Percentiles rank a stretch among this genome's conserved stretches.
Conservation (phyloP, 2,888 invertebrate genomes). For the Drosophila merina region DNA sequence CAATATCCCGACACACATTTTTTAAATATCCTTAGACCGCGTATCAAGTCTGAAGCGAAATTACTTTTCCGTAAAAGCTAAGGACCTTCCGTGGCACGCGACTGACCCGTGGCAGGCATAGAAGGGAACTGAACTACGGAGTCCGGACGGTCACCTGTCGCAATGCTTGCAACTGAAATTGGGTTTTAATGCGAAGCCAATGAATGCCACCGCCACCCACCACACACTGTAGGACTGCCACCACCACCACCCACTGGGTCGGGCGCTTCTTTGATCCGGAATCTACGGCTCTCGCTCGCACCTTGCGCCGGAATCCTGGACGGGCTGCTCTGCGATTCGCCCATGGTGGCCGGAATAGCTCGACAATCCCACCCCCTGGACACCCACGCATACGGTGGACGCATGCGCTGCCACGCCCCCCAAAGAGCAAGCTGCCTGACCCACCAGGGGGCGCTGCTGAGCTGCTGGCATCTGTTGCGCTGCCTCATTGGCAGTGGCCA, state of each 20-base stretch:
- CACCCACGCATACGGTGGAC: slow-evolving; percentile 54
- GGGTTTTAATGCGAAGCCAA: slow-evolving; percentile 72
- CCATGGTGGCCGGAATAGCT: slow-evolving; percentile 50
- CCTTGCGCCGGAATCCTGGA: slow-evolving; percentile 67
- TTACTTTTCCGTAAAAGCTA: slow-evolving; percentile 9
- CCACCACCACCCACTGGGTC: slow-evolving; percentile 29
- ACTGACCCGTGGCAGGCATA: slow-evolving; percentile 72
- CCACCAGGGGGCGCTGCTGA: slow-evolving; percentile 38
- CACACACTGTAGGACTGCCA: slow-evolving; percentile 43
- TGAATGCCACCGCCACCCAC: slow-evolving; percentile 56
- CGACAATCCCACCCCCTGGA: slow-evolving; percentile 61
- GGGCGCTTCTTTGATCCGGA: slow-evolving; percentile 26
- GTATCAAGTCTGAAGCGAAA: not conserved
- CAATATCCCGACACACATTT: not conserved
- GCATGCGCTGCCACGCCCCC: slow-evolving; percentile 83
- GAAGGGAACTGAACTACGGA: slow-evolving; percentile 67
- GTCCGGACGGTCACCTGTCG: slow-evolving; percentile 75
- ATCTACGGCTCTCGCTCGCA: slow-evolving; percentile 64
- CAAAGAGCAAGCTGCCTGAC: slow-evolving; percentile 13
- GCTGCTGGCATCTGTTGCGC: slow-evolving; percentile 68
- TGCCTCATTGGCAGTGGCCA: slow-evolving; percentile 60
- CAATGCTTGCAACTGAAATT: slow-evolving; percentile 65
- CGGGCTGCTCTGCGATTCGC: slow-evolving; percentile 61
- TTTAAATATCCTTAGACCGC: not conserved
- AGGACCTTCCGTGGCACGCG: slow-evolving; percentile 59